phyloP scores from a whole-genome alignment of 2,113 vertebrate species.

The Donacobius atricapilla region DNA sequence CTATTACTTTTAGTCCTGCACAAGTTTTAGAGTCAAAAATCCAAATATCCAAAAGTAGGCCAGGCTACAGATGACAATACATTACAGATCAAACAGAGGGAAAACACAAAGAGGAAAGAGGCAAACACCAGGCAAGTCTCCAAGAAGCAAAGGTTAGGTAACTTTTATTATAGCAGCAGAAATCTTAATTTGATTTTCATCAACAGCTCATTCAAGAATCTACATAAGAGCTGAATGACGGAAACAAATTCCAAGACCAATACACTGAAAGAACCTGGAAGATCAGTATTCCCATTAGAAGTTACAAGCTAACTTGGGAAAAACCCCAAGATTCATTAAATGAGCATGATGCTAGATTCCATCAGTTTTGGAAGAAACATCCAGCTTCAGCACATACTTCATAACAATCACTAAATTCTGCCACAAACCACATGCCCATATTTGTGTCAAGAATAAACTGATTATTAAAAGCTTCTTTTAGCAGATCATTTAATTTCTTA shows the following conservation, averaged over 20 bases:
- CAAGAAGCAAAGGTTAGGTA: constrained; percentile 22
- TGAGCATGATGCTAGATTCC: not conserved
- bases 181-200: constrained; percentile 53
- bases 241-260: constrained; percentile 30
- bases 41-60: not conserved
- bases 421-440: not conserved
- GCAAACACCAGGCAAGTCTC: constrained; percentile 47
- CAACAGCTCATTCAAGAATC: constrained; percentile 36
- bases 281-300: constrained; percentile 14
- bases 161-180: constrained; percentile 37
- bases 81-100: not conserved
- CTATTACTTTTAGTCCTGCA: not conserved
- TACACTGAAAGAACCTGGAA: constrained; percentile 23
- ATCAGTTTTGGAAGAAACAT: constrained; percentile 1
- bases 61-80: not conserved
- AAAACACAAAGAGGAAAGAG: constrained; percentile 40
- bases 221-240: not conserved
- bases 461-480: not conserved
- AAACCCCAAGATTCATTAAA: not conserved
- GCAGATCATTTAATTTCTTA: not conserved
- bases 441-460: not conserved
- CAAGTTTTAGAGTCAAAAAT: not conserved
- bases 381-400: not conserved
- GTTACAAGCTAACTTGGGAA: not conserved
- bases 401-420: not conserved